Percentiles rank a stretch among this genome's conserved stretches.
phyloP scores from a whole-genome alignment of 2,113 vertebrate species.

The Myotis davidii region DNA sequence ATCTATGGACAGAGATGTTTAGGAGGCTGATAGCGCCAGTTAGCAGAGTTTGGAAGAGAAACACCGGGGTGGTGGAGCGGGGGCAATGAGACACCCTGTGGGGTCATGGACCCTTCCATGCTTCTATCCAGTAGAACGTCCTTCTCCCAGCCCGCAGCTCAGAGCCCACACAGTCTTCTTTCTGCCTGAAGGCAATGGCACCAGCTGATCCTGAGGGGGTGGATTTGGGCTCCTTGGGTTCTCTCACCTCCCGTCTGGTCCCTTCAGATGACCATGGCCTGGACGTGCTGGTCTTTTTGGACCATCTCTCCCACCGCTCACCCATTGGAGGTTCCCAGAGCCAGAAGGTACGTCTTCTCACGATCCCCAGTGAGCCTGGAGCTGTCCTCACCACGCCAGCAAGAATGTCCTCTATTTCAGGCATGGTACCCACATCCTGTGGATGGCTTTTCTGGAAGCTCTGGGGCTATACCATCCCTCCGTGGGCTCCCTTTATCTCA shows the following conservation, averaged over 20 bases:
- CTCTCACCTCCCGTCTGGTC: neutral
- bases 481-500: neutral
- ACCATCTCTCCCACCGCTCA: fast-evolving
- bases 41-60: neutral
- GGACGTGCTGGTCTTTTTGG: fast-evolving
- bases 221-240: neutral
- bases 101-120: fast-evolving
- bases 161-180: neutral
- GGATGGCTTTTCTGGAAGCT: neutral
- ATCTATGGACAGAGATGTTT: neutral
- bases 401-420: neutral
- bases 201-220: neutral
- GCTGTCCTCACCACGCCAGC: neutral
- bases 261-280: neutral
- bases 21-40: neutral
- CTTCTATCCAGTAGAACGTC: fast-evolving
- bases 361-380: neutral
- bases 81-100: fast-evolving
- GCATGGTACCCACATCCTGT: fast-evolving
- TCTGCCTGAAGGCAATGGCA: neutral
- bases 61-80: too few species aligned
- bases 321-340: neutral
- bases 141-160: neutral
- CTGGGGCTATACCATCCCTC: fast-evolving
- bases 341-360: neutral